Conservation (phyloP, 2,888 invertebrate species). For the Antheraea yamamai region DNA sequence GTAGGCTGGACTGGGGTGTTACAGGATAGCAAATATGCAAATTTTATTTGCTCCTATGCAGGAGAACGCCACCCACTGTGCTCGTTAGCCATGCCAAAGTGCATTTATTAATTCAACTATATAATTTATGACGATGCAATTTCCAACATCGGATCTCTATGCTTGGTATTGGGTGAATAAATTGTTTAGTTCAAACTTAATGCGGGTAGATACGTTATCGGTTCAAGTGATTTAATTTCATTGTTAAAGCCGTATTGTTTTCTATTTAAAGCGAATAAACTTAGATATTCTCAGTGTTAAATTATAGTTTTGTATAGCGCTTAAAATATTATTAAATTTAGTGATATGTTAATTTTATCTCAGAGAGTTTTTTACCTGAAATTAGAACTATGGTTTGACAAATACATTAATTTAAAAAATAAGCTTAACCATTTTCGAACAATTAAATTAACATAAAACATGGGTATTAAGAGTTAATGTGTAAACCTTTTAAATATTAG, state of each 20-base stretch:
- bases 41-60: conserved; percentile 71
- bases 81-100: conserved; percentile 70
- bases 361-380: not conserved
- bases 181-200: conserved; percentile 77
- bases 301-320: not conserved
- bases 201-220: conserved; percentile 54
- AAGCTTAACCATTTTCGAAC: not conserved
- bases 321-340: not conserved
- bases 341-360: not conserved
- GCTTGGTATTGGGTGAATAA: conserved; percentile 62
- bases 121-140: conserved; percentile 66
- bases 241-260: not conserved
- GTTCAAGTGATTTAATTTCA: conserved; percentile 11
- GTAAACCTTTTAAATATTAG: not conserved
- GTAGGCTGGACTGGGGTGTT: conserved; percentile 47
- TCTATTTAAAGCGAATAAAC: not conserved
- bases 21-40: conserved; percentile 76
- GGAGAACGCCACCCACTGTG: conserved; percentile 61
- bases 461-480: not conserved
- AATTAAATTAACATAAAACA: not conserved
- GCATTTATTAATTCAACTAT: conserved; percentile 76
- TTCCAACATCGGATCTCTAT: conserved; percentile 44
- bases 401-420: not conserved
- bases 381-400: not conserved
- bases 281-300: not conserved